Percentiles rank a stretch among this genome's conserved stretches.
Evolutionary conservation across 1,140 invertebrate genomes (phyloP).

Genomic region (Habropoda laboriosa): DNA sequence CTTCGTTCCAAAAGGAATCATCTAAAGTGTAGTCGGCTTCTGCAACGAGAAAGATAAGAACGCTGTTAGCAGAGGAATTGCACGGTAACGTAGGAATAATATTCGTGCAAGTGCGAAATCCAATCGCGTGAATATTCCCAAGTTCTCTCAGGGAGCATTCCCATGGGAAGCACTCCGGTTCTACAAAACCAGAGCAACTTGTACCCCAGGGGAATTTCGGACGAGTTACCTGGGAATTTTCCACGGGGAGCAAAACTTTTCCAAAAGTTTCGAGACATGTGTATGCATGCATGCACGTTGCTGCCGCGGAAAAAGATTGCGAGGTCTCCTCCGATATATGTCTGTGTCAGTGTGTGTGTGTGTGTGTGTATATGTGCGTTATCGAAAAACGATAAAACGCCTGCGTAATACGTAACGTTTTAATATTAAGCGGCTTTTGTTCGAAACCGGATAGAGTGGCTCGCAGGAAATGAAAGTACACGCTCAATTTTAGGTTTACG

Average conservation of each 20-base stretch:
- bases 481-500: background rate
- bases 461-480: background rate
- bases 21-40: slow-evolving; percentile 94
- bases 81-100: no score
- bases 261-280: slow-evolving; percentile 14
- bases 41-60: slow-evolving; percentile 83
- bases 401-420: background rate
- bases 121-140: slow-evolving; percentile 11
- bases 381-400: background rate
- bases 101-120: no score
- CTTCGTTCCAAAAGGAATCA: slow-evolving; percentile 95
- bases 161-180: slow-evolving; percentile 13
- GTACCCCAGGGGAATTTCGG: slow-evolving; percentile 17
- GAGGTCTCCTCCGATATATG: no score
- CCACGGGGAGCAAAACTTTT: background rate
- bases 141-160: slow-evolving; percentile 17
- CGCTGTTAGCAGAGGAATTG: background rate
- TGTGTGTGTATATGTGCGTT: no score
- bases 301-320: background rate
- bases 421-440: background rate
- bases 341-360: no score
- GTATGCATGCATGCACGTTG: background rate
- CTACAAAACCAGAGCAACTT: background rate
- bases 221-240: slow-evolving; percentile 28
- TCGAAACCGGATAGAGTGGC: background rate